Percentiles rank a stretch among this genome's conserved stretches.
phyloP scores from a whole-genome alignment of 1,140 invertebrate species.

The Apis cerana region DNA sequence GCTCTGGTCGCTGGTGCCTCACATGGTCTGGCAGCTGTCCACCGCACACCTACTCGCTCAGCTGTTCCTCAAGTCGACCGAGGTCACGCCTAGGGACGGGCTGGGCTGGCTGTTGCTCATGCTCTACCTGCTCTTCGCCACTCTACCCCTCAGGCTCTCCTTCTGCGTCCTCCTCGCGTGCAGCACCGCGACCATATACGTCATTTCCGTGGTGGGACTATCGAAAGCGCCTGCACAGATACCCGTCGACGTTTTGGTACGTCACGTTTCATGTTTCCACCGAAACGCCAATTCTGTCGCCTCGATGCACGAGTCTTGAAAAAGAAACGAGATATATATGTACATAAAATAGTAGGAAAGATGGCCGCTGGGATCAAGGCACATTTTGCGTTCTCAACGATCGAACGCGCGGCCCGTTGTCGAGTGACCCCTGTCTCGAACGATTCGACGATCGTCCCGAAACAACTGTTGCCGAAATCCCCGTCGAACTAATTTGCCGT shows the following conservation, averaged over 20 bases:
- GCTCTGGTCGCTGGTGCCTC: slow-evolving; percentile 82
- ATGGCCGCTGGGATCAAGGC: background rate
- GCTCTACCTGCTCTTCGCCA: slow-evolving; percentile 92
- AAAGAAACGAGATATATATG: too few species aligned
- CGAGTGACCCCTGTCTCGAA: too few species aligned
- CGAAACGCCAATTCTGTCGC: too few species aligned
- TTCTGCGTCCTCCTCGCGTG: slow-evolving; percentile 84
- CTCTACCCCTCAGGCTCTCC: slow-evolving; percentile 87
- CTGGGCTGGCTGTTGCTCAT: slow-evolving; percentile 91
- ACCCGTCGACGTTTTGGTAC: slow-evolving; percentile 83
- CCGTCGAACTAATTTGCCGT: background rate
- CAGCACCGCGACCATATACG: slow-evolving; percentile 83
- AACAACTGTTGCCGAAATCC: background rate
- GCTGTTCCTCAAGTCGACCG: slow-evolving; percentile 81
- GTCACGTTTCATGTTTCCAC: slow-evolving; percentile 25
- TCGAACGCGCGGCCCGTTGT: too few species aligned
- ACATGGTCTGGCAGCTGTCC: slow-evolving; percentile 84
- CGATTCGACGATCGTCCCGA: too few species aligned
- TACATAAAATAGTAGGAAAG: background rate
- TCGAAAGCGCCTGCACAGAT: slow-evolving; percentile 73
- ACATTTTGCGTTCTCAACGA: background rate
- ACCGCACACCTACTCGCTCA: slow-evolving; percentile 84
- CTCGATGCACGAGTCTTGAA: too few species aligned
- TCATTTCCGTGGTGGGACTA: slow-evolving; percentile 82
- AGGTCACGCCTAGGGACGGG: slow-evolving; percentile 82